Evolutionary conservation across 2,113 vertebrate genomes (phyloP).

Genomic region (Macrotis lagotis): DNA sequence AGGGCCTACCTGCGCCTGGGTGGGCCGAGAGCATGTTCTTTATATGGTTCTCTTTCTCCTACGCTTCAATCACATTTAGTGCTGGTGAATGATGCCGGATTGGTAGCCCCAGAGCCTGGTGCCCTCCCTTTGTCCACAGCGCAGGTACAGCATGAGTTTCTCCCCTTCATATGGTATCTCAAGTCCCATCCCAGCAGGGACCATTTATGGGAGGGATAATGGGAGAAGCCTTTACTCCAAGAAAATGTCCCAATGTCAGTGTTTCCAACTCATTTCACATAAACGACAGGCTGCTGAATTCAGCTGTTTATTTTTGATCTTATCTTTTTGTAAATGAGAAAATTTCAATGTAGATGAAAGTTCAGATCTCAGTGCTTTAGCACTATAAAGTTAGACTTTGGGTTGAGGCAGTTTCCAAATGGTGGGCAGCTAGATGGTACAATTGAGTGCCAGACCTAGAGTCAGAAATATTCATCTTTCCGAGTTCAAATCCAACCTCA

Average conservation of each 20-base stretch:
- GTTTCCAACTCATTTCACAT: conserved; percentile 27
- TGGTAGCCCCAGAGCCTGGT: conserved; percentile 1
- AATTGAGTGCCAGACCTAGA: background rate
- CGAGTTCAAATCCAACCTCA: background rate
- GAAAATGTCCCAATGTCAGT: background rate
- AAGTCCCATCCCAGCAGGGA: background rate
- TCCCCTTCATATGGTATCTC: conserved; percentile 43
- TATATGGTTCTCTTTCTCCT: background rate
- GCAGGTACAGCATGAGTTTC: background rate
- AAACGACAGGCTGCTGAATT: background rate
- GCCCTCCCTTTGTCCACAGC: conserved; percentile 25
- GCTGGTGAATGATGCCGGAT: conserved; percentile 16
- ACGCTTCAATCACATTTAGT: conserved; percentile 37
- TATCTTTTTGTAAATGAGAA: conserved; percentile 7
- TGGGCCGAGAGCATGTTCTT: conserved; percentile 17
- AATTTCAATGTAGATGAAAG: background rate
- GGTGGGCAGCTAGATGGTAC: background rate
- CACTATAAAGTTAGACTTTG: background rate
- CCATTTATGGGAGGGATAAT: background rate
- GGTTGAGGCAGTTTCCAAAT: conserved; percentile 29
- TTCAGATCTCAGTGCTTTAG: conserved; percentile 2
- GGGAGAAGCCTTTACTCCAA: conserved; percentile 19
- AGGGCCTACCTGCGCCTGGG: conserved; percentile 12
- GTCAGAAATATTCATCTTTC: background rate
- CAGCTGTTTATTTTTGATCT: background rate